Evolutionary conservation across 2,113 vertebrate species (phyloP).

Genomic region (Sinocyclocheilus anophthalmus): DNA sequence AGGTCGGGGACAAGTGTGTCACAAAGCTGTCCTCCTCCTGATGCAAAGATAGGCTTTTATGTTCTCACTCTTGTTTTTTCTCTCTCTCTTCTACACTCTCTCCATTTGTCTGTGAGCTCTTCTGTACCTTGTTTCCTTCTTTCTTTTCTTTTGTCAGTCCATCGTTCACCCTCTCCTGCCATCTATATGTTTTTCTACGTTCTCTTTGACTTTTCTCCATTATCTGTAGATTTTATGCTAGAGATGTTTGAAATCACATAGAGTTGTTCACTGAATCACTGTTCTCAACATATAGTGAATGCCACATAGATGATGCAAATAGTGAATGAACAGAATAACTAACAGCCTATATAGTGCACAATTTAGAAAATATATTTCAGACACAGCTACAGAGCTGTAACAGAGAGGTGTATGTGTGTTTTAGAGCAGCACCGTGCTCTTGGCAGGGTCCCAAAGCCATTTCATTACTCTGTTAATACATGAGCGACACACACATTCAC

Average conservation of each 20-base stretch:
- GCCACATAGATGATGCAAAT: background rate
- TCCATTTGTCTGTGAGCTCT: background rate
- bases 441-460: slow-evolving; percentile 19
- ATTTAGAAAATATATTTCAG: background rate
- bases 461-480: slow-evolving; percentile 22
- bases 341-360: background rate
- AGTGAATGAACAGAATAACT: background rate
- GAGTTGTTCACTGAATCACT: background rate
- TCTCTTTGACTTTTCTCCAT: slow-evolving; percentile 56
- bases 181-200: slow-evolving; percentile 57
- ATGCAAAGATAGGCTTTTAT: background rate
- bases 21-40: slow-evolving; percentile 1
- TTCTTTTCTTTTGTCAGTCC: slow-evolving; percentile 53
- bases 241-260: background rate
- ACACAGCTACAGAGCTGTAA: background rate
- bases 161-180: slow-evolving; percentile 63
- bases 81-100: background rate
- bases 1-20: background rate
- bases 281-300: background rate
- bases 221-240: slow-evolving; percentile 35
- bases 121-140: background rate
- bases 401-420: background rate
- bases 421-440: background rate
- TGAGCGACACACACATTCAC: slow-evolving; percentile 14
- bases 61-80: background rate